These are phyloP conservation scores for Hucho hucho DNA, from an alignment of 2,113 vertebrate species.

Conservation along the genomic window DNA sequence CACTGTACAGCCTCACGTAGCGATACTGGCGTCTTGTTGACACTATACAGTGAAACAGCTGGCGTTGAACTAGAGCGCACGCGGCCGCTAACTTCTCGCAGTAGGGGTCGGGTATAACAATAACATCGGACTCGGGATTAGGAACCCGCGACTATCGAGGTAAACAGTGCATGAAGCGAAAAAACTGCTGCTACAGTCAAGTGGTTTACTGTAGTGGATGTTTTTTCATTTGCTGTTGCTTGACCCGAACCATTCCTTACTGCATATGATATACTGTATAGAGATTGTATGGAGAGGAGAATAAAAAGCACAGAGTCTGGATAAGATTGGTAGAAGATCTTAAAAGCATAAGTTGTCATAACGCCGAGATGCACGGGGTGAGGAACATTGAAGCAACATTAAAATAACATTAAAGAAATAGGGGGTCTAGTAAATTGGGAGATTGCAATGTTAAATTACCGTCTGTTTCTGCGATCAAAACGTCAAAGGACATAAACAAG, in stretches of 20 bases:
- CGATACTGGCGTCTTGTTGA: conserved; percentile 17
- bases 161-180: conserved; percentile 30
- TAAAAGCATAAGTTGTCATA: neutral
- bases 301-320: neutral
- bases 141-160: conserved; percentile 27
- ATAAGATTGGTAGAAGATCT: conserved; percentile 1
- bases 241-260: neutral
- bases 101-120: conserved; percentile 35
- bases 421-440: conserved; percentile 5
- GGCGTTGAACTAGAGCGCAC: conserved; percentile 22
- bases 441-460: neutral
- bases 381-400: no score
- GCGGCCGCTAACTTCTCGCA: conserved; percentile 45
- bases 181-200: conserved; percentile 1
- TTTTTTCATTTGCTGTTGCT: neutral
- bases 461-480: conserved; percentile 27
- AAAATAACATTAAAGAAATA: conserved; percentile 17
- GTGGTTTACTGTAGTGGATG: neutral
- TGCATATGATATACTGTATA: neutral
- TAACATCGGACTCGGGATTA: conserved; percentile 35
- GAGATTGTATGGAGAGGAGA: neutral
- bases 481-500: conserved; percentile 2
- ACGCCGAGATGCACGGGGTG: no score
- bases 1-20: neutral
- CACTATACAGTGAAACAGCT: conserved; percentile 47